Conservation (phyloP, 1,140 invertebrate species). For the Yoshiicerus persimilis region DNA sequence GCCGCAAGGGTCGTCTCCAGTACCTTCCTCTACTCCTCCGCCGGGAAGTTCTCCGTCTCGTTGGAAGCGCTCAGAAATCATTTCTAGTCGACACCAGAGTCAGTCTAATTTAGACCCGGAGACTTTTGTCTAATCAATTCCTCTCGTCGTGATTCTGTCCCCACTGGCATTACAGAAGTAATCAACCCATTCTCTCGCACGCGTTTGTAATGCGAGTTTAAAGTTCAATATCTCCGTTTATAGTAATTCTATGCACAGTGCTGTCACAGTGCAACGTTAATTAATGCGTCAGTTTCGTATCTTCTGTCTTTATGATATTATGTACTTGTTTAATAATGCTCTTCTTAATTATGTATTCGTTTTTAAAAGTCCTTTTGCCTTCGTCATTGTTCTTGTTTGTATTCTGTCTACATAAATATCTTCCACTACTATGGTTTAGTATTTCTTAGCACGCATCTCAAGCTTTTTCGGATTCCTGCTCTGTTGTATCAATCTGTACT, state of each 20-base stretch:
- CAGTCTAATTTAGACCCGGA: conserved; percentile 1
- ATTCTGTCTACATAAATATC: background rate
- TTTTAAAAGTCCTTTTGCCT: background rate
- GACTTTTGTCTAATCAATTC: conserved; percentile 1
- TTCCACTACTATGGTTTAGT: background rate
- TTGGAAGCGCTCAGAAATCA: conserved; percentile 48
- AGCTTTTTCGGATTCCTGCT: background rate
- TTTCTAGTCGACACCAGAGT: conserved; percentile 36
- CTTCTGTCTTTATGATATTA: background rate
- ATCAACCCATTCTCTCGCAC: background rate
- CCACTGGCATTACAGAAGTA: background rate
- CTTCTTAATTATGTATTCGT: background rate
- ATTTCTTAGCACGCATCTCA: background rate
- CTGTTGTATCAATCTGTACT: too few species aligned
- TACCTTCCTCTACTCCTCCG: background rate
- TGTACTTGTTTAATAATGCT: background rate
- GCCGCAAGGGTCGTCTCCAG: background rate
- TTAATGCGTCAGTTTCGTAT: background rate
- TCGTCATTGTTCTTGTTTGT: background rate
- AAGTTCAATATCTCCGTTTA: background rate
- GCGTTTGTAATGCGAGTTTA: background rate
- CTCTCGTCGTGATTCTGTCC: background rate
- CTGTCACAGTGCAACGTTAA: background rate
- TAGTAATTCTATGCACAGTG: background rate
- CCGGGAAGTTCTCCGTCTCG: conserved; percentile 21